Conservation (phyloP, 2,797 vertebrate species). For the Peromyscus melanophrys region DNA sequence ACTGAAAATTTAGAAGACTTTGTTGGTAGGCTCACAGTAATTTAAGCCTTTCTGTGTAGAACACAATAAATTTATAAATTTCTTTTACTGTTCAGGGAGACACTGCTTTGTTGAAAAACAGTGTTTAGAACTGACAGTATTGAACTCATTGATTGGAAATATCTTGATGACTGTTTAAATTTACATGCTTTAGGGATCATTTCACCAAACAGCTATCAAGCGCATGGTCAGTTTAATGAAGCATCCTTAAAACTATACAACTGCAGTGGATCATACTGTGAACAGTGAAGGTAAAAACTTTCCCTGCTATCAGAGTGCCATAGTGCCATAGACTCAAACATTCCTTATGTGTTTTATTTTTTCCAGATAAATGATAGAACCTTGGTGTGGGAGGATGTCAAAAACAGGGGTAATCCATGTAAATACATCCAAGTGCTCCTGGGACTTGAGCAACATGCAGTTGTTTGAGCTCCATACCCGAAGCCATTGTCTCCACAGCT, state of each 20-base stretch:
- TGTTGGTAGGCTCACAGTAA: neutral
- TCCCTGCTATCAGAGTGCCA: neutral
- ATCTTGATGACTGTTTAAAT: conserved; percentile 42
- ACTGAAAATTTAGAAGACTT: conserved; percentile 52
- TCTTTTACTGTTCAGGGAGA: conserved; percentile 21
- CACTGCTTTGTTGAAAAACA: conserved; percentile 55
- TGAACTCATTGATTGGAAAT: neutral
- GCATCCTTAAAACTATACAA: conserved; percentile 4
- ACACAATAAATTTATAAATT: conserved; percentile 4
- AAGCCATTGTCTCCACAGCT: neutral
- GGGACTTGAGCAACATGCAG: neutral
- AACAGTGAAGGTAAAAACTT: neutral
- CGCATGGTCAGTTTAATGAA: conserved; percentile 28
- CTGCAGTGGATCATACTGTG: neutral
- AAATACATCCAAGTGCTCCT: neutral
- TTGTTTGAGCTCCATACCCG: neutral
- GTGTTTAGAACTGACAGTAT: neutral
- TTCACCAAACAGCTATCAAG: conserved; percentile 7
- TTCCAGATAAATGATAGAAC: conserved; percentile 16
- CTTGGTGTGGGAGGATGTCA: neutral
- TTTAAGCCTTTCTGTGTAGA: conserved; percentile 8
- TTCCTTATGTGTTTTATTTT: neutral
- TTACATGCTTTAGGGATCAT: neutral
- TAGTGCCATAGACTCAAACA: neutral
- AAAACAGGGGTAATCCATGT: neutral